Conservation (phyloP, 2,888 invertebrate species). For the Ceramica pisi region DNA sequence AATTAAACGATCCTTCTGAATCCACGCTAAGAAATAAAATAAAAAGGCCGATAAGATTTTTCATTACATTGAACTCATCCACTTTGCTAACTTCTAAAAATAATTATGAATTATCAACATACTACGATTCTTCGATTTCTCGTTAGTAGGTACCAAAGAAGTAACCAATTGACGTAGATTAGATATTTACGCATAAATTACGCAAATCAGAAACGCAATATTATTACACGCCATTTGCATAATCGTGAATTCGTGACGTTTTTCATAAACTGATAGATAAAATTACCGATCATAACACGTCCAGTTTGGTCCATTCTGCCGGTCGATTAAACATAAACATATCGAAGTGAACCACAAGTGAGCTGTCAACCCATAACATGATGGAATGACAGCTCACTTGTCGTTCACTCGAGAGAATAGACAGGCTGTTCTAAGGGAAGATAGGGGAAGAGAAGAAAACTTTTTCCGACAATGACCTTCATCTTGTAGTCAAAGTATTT, state of each 20-base stretch:
- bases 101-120: conserved; percentile 15
- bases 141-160: not conserved
- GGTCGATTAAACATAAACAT: too few species aligned
- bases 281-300: not conserved
- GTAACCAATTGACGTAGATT: conserved; percentile 5
- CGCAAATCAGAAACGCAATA: not conserved
- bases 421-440: too few species aligned
- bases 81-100: conserved; percentile 1
- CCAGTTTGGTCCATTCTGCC: conserved; percentile 1
- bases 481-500: too few species aligned
- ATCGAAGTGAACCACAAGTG: too few species aligned
- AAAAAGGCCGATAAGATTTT: not conserved
- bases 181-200: not conserved
- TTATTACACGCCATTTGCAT: not conserved
- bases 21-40: not conserved
- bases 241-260: conserved; percentile 23
- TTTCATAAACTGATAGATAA: conserved; percentile 11
- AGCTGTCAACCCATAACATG: too few species aligned
- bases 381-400: too few species aligned
- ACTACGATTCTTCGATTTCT: too few species aligned
- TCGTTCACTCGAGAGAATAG: too few species aligned
- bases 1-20: not conserved
- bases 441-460: too few species aligned
- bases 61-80: not conserved
- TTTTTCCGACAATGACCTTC: too few species aligned